These are phyloP conservation scores for Andrena trimmerana DNA, from an alignment of 2,888 invertebrate genomes.

Conservation along the genomic window DNA sequence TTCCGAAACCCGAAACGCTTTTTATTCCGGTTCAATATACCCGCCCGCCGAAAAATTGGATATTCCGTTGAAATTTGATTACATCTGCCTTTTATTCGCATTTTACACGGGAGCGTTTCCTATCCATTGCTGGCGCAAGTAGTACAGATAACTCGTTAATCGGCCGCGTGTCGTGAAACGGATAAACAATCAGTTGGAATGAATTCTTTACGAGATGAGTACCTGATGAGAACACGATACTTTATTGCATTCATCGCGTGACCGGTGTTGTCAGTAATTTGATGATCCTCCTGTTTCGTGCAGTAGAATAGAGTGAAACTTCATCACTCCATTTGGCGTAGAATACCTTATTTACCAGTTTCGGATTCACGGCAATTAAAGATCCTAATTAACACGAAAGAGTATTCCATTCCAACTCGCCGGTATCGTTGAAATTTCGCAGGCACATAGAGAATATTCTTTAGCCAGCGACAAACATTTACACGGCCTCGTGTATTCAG, in stretches of 20 bases:
- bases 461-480: constrained; percentile 9
- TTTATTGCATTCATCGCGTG: too few relatives aligned
- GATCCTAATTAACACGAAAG: neutral
- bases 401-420: neutral
- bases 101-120: neutral
- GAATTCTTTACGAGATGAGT: neutral
- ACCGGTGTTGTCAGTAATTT: too few relatives aligned
- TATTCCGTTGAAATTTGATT: neutral
- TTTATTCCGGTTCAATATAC: neutral
- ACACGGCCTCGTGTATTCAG: constrained; percentile 20
- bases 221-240: neutral
- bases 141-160: neutral
- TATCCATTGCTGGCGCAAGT: neutral
- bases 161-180: neutral
- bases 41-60: constrained; percentile 5
- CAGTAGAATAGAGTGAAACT: too few relatives aligned
- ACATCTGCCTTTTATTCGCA: neutral
- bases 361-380: too few relatives aligned
- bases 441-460: neutral
- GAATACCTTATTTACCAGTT: too few relatives aligned
- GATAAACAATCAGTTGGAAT: neutral
- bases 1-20: neutral
- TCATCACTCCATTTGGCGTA: too few relatives aligned
- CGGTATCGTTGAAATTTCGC: neutral
- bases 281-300: too few relatives aligned